Percentiles rank a stretch among this genome's conserved stretches.
Evolutionary conservation across 2,888 invertebrate species (phyloP).

Genomic region (Coenonympha glycerion): DNA sequence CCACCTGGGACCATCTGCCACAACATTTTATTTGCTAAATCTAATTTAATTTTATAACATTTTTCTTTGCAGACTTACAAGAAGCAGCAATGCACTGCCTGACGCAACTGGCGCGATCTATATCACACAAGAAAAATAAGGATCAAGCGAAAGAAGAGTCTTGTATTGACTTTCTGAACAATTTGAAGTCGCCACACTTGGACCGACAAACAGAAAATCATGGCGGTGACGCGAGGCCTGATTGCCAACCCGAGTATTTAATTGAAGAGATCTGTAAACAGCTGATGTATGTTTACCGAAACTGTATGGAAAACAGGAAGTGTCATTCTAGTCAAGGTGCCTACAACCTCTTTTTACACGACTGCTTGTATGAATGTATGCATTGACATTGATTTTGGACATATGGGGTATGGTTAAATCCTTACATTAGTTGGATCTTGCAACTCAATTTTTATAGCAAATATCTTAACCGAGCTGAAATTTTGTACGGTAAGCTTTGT

Average conservation of each 20-base stretch:
- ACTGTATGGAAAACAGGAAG: constrained; percentile 44
- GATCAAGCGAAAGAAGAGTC: constrained; percentile 43
- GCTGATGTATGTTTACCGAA: constrained; percentile 47
- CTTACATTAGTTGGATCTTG: too few species aligned
- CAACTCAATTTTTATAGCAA: too few species aligned
- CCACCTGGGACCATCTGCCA: too few species aligned
- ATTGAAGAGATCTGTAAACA: constrained; percentile 54
- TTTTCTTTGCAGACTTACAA: constrained; percentile 51
- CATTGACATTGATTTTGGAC: too few species aligned
- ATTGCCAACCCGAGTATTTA: constrained; percentile 60
- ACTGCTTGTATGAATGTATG: too few species aligned
- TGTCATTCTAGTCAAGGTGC: constrained; percentile 49
- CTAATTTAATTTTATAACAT: too few species aligned
- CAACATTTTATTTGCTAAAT: too few species aligned
- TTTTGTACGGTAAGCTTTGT: too few species aligned
- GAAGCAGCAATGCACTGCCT: constrained; percentile 52
- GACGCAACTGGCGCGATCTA: constrained; percentile 49
- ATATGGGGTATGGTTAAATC: too few species aligned
- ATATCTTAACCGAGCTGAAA: too few species aligned
- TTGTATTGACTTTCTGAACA: constrained; percentile 46
- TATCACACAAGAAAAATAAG: constrained; percentile 37
- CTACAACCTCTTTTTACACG: too few species aligned
- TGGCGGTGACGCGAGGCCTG: constrained; percentile 38
- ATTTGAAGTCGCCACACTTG: constrained; percentile 42
- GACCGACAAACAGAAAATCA: constrained; percentile 26